Conservation (phyloP, 2,888 invertebrate species). For the Elysia crispata region DNA sequence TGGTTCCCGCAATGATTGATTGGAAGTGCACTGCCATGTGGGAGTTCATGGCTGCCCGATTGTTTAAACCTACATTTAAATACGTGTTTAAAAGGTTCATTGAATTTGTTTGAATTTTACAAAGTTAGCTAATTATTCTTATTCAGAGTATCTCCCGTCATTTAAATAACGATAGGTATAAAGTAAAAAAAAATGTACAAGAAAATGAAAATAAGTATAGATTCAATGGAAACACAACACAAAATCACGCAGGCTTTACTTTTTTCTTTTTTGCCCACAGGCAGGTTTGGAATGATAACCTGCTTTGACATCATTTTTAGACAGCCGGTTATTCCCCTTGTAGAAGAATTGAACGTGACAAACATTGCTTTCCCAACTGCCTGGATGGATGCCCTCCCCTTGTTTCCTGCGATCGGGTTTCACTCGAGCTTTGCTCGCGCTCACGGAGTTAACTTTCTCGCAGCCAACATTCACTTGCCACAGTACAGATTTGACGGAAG, state of each 20-base stretch:
- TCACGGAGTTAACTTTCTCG: slow-evolving; percentile 84
- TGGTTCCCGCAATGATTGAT: too few relatives aligned
- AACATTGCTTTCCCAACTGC: slow-evolving; percentile 79
- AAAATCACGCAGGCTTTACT: too few relatives aligned
- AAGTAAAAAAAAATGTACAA: background rate
- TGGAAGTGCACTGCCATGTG: too few relatives aligned
- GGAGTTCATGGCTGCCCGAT: too few relatives aligned
- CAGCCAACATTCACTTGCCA: slow-evolving; percentile 85
- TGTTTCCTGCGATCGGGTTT: slow-evolving; percentile 70
- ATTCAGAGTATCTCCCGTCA: too few relatives aligned
- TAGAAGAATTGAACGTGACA: slow-evolving; percentile 78
- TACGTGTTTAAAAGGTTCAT: too few relatives aligned
- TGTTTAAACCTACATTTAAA: too few relatives aligned
- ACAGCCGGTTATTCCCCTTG: slow-evolving; percentile 82
- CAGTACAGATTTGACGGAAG: slow-evolving; percentile 81
- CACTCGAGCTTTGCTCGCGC: slow-evolving; percentile 85
- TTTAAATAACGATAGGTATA: background rate
- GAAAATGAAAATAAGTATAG: background rate
- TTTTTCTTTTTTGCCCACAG: slow-evolving; percentile 35
- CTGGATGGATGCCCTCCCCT: slow-evolving; percentile 89
- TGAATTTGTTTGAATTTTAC: too few relatives aligned
- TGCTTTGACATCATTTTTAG: slow-evolving; percentile 91
- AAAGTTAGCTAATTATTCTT: too few relatives aligned
- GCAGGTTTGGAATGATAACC: slow-evolving; percentile 83
- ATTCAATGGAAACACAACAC: background rate